A percentile compares a stretch with the other conserved stretches of the same genome.
Evolutionary conservation across 2,113 vertebrate genomes (phyloP).

Genomic region (Pantherophis guttatus): DNA sequence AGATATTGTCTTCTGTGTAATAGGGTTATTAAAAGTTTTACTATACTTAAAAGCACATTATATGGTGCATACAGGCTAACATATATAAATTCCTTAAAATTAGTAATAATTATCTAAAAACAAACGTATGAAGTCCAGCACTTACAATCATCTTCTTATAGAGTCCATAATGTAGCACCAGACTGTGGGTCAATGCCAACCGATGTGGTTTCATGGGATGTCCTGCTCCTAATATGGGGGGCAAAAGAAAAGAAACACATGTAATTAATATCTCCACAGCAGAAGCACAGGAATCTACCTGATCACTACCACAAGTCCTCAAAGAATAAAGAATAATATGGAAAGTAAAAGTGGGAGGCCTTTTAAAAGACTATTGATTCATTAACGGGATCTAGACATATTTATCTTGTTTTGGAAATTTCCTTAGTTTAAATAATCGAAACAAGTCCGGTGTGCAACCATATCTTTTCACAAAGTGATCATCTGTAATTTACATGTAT

Average conservation of each 20-base stretch:
- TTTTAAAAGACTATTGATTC: neutral
- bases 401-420: neutral
- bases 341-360: too few species aligned
- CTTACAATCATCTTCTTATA: constrained; percentile 99
- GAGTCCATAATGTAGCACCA: constrained; percentile 95
- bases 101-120: neutral
- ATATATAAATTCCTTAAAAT: neutral
- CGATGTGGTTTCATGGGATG: constrained; percentile 99
- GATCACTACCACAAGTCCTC: neutral
- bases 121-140: neutral
- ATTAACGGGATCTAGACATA: neutral
- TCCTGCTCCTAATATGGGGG: constrained; percentile 79
- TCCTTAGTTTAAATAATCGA: neutral
- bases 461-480: neutral
- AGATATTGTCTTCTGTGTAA: neutral
- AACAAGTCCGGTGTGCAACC: neutral
- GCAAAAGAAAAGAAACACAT: neutral
- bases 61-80: neutral
- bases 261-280: neutral
- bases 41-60: neutral
- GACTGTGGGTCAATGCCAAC: constrained; percentile 93
- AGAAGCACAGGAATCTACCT: neutral
- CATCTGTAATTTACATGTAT: neutral
- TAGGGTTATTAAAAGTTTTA: neutral
- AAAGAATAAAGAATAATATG: neutral